Evolutionary conservation across 35 echinoderm and acorn worm species (phyloP).

Genomic region (Antedon bifida): DNA sequence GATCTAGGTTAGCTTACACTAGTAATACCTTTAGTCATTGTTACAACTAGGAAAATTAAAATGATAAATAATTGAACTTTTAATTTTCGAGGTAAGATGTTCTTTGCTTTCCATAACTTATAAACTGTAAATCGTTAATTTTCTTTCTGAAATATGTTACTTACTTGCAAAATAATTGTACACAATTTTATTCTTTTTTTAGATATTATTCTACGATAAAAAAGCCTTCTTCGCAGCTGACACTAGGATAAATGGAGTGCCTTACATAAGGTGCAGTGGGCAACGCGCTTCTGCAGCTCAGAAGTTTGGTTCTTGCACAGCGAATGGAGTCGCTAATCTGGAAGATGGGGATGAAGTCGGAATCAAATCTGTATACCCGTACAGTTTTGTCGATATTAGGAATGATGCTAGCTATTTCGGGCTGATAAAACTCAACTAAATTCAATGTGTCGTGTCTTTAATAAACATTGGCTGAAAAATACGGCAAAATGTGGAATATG

Average conservation of each 20-base stretch:
- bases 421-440: conserved; percentile 69
- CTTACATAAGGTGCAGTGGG: conserved; percentile 54
- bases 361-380: conserved; percentile 43
- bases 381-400: conserved; percentile 50
- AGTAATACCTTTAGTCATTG: no score
- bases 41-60: no score
- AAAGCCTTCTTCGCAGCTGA: conserved; percentile 62
- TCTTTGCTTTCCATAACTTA: no score
- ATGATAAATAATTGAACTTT: no score
- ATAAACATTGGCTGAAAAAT: no score
- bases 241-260: conserved; percentile 61
- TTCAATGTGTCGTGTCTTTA: background rate
- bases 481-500: no score
- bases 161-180: background rate
- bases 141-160: no score
- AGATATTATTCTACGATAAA: conserved; percentile 83
- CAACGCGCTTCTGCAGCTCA: conserved; percentile 29
- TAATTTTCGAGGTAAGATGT: no score
- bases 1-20: no score
- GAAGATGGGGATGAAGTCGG: conserved; percentile 53
- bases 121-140: no score
- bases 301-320: conserved; percentile 59
- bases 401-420: conserved; percentile 83
- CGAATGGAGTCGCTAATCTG: conserved; percentile 41
- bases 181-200: background rate